Base-by-base conservation (phyloP, 2,797 vertebrate genomes). In the Hyperoplus immaculatus region DNA sequence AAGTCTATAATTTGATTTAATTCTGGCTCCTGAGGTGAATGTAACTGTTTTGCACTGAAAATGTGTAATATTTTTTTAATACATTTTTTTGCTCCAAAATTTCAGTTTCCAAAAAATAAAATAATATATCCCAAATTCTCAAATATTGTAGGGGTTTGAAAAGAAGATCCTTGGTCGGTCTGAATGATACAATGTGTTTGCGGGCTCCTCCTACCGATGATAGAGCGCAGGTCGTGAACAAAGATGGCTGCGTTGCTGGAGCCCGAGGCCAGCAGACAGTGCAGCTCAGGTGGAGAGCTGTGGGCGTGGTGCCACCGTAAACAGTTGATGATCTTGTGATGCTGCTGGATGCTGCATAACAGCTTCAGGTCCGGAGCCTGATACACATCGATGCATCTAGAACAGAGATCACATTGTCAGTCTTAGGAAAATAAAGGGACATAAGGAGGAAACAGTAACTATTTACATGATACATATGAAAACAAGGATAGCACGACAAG, bases 291-390 rank as follows among this genome's bases (percentile, higher is more conserved):
- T 0, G 94, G 83, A 5, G 93, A 84, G 68, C 92, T 85, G 5
- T 97, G 96, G 29, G 94, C 94, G 0, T 96, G 98, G 56, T 99
- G 97, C 98, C 98, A 99, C 11, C 96, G 93, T 5, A 99, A 87
- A 0, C 94, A 84, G 11, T 99, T 99, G 82, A 99, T 97, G 83
- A 98, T 95, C 88, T 99, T 99, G 93, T 98, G 98, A 73, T 99
- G 98, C 81, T 99, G 97, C 92, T 98, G 97, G 67, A 99, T 92
- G 73, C 95, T 97, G 90, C 98, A 98, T 72, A 99, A 90, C 73
- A 97, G 85, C 89, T 93, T 95, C 89, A 99, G 83, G 41, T 59
- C 80, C 5, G 97, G 97, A 7, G 95, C 95, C 72, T 91, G 93
- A 69, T 97, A 97, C 82, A 99, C 91, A 15, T 99, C 97, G 38